These are phyloP conservation scores for Oophaga sylvatica DNA, from an alignment of 2,797 vertebrate species.

Conservation along the genomic window DNA sequence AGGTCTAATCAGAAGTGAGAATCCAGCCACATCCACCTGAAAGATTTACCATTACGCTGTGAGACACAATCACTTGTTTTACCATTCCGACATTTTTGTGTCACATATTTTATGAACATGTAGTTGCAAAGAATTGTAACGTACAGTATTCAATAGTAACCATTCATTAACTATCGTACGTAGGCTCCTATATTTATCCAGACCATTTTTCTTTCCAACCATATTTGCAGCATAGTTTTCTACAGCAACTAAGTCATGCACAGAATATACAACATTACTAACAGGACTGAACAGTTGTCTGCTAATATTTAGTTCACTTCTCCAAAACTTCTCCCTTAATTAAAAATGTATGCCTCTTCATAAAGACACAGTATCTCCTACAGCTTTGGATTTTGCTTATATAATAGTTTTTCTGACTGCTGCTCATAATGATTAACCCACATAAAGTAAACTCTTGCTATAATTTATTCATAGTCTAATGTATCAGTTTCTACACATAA, in stretches of 20 bases:
- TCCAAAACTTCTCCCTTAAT: not conserved
- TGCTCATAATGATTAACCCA: conserved; percentile 18
- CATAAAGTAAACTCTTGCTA: not conserved
- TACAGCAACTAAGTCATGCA: not conserved
- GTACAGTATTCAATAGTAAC: too few species aligned
- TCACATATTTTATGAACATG: too few species aligned
- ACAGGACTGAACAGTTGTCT: not conserved
- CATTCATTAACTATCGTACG: not conserved
- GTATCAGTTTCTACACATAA: conserved; percentile 33
- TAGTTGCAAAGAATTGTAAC: too few species aligned
- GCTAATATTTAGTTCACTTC: conserved; percentile 19
- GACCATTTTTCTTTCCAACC: not conserved
- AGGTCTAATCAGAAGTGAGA: too few species aligned
- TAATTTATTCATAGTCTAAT: conserved; percentile 40
- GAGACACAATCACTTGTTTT: too few species aligned
- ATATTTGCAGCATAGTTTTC: not conserved
- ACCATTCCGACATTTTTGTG: too few species aligned
- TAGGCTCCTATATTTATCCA: not conserved
- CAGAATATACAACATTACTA: not conserved
- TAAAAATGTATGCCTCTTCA: conserved; percentile 24
- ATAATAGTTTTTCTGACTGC: conserved; percentile 2
- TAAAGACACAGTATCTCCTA: conserved; percentile 2
- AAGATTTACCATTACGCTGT: too few species aligned
- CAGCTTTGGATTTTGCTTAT: conserved; percentile 28
- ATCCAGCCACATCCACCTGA: too few species aligned